Base-by-base conservation (phyloP, 2,113 vertebrate genomes). In the Ammospiza nelsoni region DNA sequence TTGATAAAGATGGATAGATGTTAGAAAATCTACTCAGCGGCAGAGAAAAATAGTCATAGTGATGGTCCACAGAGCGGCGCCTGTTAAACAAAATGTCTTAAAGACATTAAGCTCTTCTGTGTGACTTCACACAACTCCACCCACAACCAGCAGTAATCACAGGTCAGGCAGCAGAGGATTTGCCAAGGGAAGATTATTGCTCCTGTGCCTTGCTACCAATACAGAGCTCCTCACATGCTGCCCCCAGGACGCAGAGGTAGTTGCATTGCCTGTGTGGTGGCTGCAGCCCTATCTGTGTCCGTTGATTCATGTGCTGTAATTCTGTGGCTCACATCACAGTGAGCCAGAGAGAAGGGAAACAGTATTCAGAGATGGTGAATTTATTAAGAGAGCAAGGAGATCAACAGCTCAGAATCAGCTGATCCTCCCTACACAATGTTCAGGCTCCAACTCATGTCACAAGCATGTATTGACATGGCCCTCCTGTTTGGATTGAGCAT, bases 101-200 rank as follows among this genome's bases (percentile, higher is more conserved):
- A 7, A 14, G 59, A 33, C 48, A 74, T 89, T 94, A 78, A 89
- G 69, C 87, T 84, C 33, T 25, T 87, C 51, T 63, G n/a, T 67
- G 35, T 96, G 92, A 59, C 77, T 92, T 81, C 48, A 46, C 35
- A 22, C 23, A n/a, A 14, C 77, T 87, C 68, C 65, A 79, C 58
- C 52, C 71, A 66, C 68, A 46, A 12, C 17, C 15, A 63, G 11
- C 57, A n/a, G 55, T 80, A 86, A 80, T n/a, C 51, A 77, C 46
- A 35, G 46, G 69, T 54, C 65, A 87, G 73, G 43, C 43, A 17
- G 57, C n/a, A 57, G 89, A 88, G 63, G 80, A 91, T 92, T 96
- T 94, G 33, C 61, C 3, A 20, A 35, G 54, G 65, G 57, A 17
- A 74, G 51, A 71, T 95, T 74, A 91, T 39, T 87, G 55, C 35